These are phyloP conservation scores for Lithophane leautieri DNA, from an alignment of 2,888 invertebrate genomes.

Conservation along the genomic window DNA sequence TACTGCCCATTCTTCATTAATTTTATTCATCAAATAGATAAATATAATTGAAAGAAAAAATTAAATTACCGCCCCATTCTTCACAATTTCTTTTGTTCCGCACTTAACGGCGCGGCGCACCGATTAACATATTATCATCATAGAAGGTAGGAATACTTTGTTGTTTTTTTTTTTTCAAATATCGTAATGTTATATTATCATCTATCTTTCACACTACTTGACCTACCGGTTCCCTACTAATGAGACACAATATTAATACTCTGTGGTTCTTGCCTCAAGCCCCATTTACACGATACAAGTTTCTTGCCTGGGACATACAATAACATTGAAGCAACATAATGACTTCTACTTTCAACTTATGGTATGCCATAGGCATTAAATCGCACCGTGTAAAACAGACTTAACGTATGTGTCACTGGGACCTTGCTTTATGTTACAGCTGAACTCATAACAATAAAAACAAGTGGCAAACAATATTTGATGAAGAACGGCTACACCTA, in stretches of 20 bases:
- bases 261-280: too few species aligned
- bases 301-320: neutral
- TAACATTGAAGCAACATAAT: neutral
- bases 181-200: neutral
- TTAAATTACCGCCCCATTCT: neutral
- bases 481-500: slow-evolving; percentile 64
- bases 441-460: slow-evolving; percentile 37
- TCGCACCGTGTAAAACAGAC: neutral
- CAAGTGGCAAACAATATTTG: slow-evolving; percentile 26
- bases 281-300: neutral
- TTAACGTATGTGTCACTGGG: neutral
- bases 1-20: neutral
- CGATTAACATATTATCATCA: neutral
- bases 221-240: too few species aligned
- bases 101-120: neutral
- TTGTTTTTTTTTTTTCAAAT: neutral
- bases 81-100: neutral
- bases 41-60: neutral
- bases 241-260: neutral
- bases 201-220: neutral
- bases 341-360: too few species aligned
- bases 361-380: neutral
- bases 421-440: slow-evolving; percentile 36
- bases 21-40: neutral
- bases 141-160: neutral